Base-by-base conservation (phyloP, 2,888 invertebrate species). In the Acleris literana region DNA sequence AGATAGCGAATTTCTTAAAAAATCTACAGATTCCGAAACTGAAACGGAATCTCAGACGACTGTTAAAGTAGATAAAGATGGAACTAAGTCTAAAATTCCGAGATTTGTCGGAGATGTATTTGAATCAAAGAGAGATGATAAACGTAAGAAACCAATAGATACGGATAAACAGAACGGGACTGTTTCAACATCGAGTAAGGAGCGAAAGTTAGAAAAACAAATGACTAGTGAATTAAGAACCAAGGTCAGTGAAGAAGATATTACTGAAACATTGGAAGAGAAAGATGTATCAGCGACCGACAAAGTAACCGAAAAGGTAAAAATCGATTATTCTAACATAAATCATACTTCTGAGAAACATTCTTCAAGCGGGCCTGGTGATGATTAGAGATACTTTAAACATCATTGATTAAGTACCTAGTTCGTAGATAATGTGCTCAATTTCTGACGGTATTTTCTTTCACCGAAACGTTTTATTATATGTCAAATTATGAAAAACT, bases 1-100 rank as follows among this genome's bases (percentile, higher is more conserved):
- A 83, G 93, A 93, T 65, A 93, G 87, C 62, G 93, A 93, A 65
- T 92, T 92, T 68, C 78, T 92, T 46, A 93, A 93, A 70, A 93
- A 93, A 75, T 93, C 93, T 1, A 93, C 93, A 1, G 93, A 93
- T 70, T 93, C 93, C 0, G 93, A 93, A 77, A 93, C 93, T 25
- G 93, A 93, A 75, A 93, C 93, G n/a, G 93, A 93, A 76, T 93
- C 93, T 1, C 93, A 93, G 72, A 91, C 89, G 2, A 92, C 93
- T 11, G 79, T 93, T 0, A 93, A 90, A 78, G 80, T 83, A 64
- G 91, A 91, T 63, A 91, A 86, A 73, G 68, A 80, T 59, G 85
- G 84, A 58, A 80, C 82, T 69, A 85, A 82, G 73, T 65, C 74
- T 16, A 85, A 83, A 75, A 74, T 77, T 2, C 66, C 66, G 39